Conservation (phyloP, 2,888 invertebrate species). For the Eupithecia subfuscata region DNA sequence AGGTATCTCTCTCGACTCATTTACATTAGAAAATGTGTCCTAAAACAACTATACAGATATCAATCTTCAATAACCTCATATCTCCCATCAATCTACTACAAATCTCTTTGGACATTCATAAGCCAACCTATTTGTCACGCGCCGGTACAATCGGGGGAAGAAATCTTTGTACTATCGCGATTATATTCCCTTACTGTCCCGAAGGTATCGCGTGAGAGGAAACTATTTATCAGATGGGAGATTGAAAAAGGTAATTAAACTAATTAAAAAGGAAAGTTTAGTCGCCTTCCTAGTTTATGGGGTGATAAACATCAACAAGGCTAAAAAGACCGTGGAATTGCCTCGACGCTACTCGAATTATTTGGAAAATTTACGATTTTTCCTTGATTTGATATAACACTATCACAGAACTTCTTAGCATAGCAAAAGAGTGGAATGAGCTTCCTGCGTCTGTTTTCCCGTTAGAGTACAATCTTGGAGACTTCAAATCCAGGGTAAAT, state of each 20-base stretch:
- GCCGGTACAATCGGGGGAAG: constrained; percentile 34
- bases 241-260: constrained; percentile 8
- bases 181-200: constrained; percentile 38
- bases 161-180: constrained; percentile 36
- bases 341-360: neutral
- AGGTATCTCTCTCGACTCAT: neutral
- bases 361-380: neutral
- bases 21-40: neutral
- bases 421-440: too few species aligned
- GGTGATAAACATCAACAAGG: neutral
- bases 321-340: neutral
- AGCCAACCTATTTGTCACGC: constrained; percentile 36
- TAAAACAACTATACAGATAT: constrained; percentile 1
- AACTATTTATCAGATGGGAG: constrained; percentile 15
- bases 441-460: too few species aligned
- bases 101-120: constrained; percentile 36
- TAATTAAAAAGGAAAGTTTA: constrained; percentile 5
- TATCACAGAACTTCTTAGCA: too few species aligned
- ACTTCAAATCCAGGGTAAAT: too few species aligned
- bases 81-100: constrained; percentile 6
- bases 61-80: constrained; percentile 41
- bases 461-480: too few species aligned
- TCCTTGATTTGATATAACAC: neutral
- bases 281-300: neutral
- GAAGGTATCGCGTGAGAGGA: constrained; percentile 37